Conservation (phyloP, 2,113 vertebrate species). For the Ginglymostoma cirratum region DNA sequence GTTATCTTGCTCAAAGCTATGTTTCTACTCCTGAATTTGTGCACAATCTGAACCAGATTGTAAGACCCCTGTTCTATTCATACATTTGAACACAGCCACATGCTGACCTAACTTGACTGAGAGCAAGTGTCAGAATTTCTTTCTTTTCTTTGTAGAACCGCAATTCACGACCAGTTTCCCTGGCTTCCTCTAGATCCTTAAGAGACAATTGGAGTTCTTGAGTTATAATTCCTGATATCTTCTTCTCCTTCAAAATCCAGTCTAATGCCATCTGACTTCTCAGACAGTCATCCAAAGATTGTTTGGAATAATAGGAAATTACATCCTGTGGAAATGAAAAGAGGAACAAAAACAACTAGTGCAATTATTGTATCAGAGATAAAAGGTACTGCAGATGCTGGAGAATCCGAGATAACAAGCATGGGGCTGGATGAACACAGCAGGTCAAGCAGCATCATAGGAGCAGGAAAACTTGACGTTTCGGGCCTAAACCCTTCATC, state of each 20-base stretch:
- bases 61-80: background rate
- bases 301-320: conserved; percentile 68
- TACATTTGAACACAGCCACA: background rate
- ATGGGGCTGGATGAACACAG: no score
- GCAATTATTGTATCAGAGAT: no score
- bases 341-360: background rate
- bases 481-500: no score
- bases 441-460: no score
- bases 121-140: conserved; percentile 64
- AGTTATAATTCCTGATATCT: conserved; percentile 59
- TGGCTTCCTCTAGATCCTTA: conserved; percentile 60
- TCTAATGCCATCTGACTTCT: conserved; percentile 72
- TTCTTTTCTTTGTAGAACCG: conserved; percentile 72
- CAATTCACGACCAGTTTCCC: conserved; percentile 62
- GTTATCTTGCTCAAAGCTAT: background rate
- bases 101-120: conserved; percentile 52
- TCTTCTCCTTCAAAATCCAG: conserved; percentile 64
- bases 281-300: conserved; percentile 61
- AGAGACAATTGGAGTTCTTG: conserved; percentile 61
- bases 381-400: no score
- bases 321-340: conserved; percentile 57
- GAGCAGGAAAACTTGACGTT: no score
- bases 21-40: background rate
- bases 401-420: no score
- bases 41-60: conserved; percentile 10